Conservation (phyloP, 2,797 vertebrate species). For the Enteromius afrohamiltoni region DNA sequence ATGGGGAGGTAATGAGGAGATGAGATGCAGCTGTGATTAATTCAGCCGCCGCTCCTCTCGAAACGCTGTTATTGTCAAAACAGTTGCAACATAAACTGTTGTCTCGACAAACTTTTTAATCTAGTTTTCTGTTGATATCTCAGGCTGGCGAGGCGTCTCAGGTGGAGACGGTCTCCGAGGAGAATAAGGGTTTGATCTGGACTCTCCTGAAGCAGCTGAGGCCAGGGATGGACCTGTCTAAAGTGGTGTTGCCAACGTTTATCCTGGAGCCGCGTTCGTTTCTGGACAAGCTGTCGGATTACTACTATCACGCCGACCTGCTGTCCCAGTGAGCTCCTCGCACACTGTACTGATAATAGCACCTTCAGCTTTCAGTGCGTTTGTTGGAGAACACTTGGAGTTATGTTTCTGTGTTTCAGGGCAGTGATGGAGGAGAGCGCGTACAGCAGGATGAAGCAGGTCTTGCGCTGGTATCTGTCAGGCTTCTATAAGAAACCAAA, state of each 20-base stretch:
- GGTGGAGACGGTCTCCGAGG: constrained; percentile 92
- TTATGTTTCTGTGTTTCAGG: constrained; percentile 68
- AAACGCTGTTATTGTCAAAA: too few species aligned
- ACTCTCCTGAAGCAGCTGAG: constrained; percentile 89
- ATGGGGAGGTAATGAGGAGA: too few species aligned
- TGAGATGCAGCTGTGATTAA: too few species aligned
- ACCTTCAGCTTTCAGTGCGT: not conserved
- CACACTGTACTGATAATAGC: not conserved
- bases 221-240: constrained; percentile 95
- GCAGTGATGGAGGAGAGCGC: constrained; percentile 86
- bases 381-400: not conserved
- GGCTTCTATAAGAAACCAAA: constrained; percentile 99
- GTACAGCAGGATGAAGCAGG: constrained; percentile 91
- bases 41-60: too few species aligned
- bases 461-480: constrained; percentile 95
- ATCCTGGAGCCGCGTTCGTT: constrained; percentile 96
- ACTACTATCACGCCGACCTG: constrained; percentile 94
- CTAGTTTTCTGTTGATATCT: constrained; percentile 15
- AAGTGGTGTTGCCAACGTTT: constrained; percentile 93
- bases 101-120: too few species aligned
- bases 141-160: constrained; percentile 88
- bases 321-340: constrained; percentile 88
- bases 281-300: constrained; percentile 94
- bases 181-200: constrained; percentile 94
- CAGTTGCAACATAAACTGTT: too few species aligned